A percentile compares a stretch with the other conserved stretches of the same genome.
Evolutionary conservation across 2,113 vertebrate genomes (phyloP).

Genomic region (Cepphus grylle): DNA sequence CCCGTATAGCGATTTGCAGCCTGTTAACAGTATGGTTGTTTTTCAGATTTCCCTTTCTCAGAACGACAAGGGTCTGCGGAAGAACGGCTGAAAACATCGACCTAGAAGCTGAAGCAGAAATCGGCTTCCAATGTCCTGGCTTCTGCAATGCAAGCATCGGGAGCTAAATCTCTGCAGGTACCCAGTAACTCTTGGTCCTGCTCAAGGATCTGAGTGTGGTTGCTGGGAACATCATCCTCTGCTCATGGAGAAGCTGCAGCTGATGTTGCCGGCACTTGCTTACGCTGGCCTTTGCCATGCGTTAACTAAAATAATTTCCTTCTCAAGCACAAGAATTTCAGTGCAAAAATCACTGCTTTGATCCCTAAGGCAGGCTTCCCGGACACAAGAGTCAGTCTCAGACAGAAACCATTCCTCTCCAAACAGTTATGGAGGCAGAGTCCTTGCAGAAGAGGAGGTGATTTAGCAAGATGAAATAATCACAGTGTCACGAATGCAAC

Average conservation of each 20-base stretch:
- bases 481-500: neutral
- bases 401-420: neutral
- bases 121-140: rapidly evolving
- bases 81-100: neutral
- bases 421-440: neutral
- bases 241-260: neutral
- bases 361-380: neutral
- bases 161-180: neutral
- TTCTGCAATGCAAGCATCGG: neutral
- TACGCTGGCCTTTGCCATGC: neutral
- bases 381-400: neutral
- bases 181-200: neutral
- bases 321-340: neutral
- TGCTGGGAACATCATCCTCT: neutral
- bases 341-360: neutral
- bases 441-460: neutral
- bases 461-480: neutral
- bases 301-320: neutral
- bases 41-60: neutral
- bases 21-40: neutral
- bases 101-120: neutral
- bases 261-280: neutral
- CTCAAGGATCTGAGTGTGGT: neutral
- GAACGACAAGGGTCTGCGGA: neutral
- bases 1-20: neutral